Percentiles rank a stretch among this genome's conserved stretches.
Conservation (phyloP, 2,888 invertebrate genomes). For the Microplitis manilae region DNA sequence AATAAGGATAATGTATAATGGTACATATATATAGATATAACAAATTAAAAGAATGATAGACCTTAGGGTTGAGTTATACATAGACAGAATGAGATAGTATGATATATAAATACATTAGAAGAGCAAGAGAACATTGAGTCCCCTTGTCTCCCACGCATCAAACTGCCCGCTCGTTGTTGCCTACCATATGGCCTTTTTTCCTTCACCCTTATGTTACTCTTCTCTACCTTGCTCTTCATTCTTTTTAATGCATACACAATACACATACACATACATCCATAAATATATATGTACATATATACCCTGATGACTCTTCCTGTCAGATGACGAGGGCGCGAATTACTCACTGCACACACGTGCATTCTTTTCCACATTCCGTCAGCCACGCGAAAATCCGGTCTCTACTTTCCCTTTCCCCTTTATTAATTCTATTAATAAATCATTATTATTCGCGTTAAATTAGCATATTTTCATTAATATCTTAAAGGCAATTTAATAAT, state of each 20-base stretch:
- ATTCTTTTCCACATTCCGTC: slow-evolving; percentile 30
- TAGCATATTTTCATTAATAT: neutral
- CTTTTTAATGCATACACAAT: slow-evolving; percentile 29
- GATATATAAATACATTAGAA: slow-evolving; percentile 35
- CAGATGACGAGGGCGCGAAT: slow-evolving; percentile 19
- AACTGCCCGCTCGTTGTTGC: slow-evolving; percentile 58
- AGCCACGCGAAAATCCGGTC: slow-evolving; percentile 26
- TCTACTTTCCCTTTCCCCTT: neutral
- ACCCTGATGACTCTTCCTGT: slow-evolving; percentile 11
- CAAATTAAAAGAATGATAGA: slow-evolving; percentile 18
- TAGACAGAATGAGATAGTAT: slow-evolving; percentile 44
- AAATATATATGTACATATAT: neutral
- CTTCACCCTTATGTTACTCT: slow-evolving; percentile 40
- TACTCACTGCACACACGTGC: slow-evolving; percentile 34
- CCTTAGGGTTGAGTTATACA: slow-evolving; percentile 32
- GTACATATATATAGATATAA: slow-evolving; percentile 9
- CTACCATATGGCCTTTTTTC: slow-evolving; percentile 64
- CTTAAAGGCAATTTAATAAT: neutral
- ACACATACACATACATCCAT: slow-evolving; percentile 1
- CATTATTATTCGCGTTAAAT: neutral
- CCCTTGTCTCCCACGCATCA: slow-evolving; percentile 61
- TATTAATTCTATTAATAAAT: neutral
- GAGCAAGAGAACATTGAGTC: slow-evolving; percentile 57
- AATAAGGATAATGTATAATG: slow-evolving; percentile 8
- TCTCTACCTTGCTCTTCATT: slow-evolving; percentile 21